These are phyloP conservation scores for Clarias platycephalus DNA, from an alignment of 2,797 vertebrate genomes.

Conservation along the genomic window DNA sequence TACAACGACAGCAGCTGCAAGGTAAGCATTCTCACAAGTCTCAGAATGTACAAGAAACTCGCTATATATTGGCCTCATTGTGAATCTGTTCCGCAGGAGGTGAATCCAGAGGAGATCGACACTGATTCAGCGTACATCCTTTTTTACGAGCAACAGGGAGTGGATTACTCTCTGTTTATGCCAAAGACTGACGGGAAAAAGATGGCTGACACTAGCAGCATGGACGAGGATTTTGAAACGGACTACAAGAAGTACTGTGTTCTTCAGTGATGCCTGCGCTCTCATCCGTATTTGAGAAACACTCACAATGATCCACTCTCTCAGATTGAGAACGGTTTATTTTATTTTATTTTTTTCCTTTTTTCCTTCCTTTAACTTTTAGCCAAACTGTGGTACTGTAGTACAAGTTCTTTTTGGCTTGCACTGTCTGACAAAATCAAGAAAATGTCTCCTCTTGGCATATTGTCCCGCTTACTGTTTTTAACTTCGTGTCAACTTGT, in stretches of 20 bases:
- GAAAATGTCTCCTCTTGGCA: slow-evolving; percentile 19
- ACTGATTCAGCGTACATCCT: slow-evolving; percentile 98
- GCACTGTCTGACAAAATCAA: slow-evolving; percentile 21
- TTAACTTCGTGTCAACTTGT: not conserved
- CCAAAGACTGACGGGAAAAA: slow-evolving; percentile 96
- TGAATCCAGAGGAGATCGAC: slow-evolving; percentile 94
- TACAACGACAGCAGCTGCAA: slow-evolving; percentile 99
- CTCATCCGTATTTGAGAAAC: slow-evolving; percentile 52
- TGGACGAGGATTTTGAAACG: slow-evolving; percentile 99
- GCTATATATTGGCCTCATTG: not conserved
- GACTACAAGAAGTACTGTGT: slow-evolving; percentile 99
- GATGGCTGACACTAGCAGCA: slow-evolving; percentile 99
- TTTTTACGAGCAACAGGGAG: slow-evolving; percentile 97
- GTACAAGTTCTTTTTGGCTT: slow-evolving; percentile 24
- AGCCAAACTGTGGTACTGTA: slow-evolving; percentile 41
- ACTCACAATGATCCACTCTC: slow-evolving; percentile 30
- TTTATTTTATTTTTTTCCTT: not conserved
- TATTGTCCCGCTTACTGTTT: slow-evolving; percentile 16
- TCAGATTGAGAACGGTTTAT: slow-evolving; percentile 34
- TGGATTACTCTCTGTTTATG: slow-evolving; percentile 94
- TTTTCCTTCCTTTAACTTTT: not conserved
- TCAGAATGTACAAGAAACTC: not conserved
- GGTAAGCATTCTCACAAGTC: slow-evolving; percentile 70
- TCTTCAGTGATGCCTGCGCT: slow-evolving; percentile 79
- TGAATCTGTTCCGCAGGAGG: slow-evolving; percentile 74